These are phyloP conservation scores for Nomada lathburiana DNA, from an alignment of 2,888 invertebrate genomes.

Conservation along the genomic window DNA sequence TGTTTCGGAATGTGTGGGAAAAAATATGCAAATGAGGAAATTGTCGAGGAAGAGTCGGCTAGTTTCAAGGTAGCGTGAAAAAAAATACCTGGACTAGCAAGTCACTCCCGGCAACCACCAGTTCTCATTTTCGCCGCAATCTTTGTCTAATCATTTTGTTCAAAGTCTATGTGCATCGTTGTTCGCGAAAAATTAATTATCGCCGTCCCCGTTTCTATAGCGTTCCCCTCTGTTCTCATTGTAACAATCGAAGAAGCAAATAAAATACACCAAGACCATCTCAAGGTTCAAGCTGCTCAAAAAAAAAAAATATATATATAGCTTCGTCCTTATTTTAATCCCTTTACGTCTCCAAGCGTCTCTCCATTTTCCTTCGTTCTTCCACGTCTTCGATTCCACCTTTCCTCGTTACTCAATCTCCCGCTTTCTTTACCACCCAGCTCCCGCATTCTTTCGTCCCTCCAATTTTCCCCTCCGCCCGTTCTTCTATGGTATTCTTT, in stretches of 20 bases:
- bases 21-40: slow-evolving; percentile 32
- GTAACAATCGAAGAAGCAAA: background rate
- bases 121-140: slow-evolving; percentile 3
- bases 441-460: background rate
- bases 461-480: background rate
- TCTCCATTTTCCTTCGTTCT: background rate
- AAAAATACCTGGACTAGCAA: background rate
- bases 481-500: no score
- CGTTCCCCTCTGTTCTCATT: background rate
- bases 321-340: background rate
- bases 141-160: no score
- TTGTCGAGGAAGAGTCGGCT: slow-evolving; percentile 1
- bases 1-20: background rate
- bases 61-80: background rate
- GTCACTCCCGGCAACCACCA: background rate
- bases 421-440: background rate
- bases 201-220: background rate
- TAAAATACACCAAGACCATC: background rate
- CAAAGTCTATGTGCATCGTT: no score
- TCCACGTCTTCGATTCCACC: no score
- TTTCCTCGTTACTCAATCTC: background rate
- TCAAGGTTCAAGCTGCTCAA: background rate
- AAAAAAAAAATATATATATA: background rate
- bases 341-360: background rate
- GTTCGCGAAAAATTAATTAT: no score